phyloP scores from a whole-genome alignment of 2,113 vertebrate genomes.

The Clarias magur region DNA sequence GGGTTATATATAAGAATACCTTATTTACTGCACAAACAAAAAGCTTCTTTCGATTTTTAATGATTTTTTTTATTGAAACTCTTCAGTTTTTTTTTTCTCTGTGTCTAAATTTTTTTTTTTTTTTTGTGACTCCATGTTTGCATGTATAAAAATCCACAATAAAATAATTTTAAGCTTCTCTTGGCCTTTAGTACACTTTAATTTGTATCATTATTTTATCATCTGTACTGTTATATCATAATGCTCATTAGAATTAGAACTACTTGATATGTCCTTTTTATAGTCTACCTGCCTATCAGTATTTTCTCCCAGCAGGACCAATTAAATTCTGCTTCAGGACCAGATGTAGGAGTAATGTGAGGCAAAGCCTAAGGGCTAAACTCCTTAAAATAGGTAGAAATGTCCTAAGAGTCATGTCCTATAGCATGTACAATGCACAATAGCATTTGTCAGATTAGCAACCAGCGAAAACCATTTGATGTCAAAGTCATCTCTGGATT shows the following conservation, averaged over 20 bases:
- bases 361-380: background rate
- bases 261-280: background rate
- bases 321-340: background rate
- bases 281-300: background rate
- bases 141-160: background rate
- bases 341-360: background rate
- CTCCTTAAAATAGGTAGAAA: background rate
- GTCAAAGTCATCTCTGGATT: background rate
- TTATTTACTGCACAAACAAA: conserved; percentile 6
- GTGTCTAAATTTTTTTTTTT: background rate
- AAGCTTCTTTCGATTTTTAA: background rate
- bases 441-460: background rate
- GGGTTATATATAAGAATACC: background rate
- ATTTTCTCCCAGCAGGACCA: background rate
- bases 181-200: background rate
- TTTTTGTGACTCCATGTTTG: background rate
- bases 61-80: too few relatives aligned
- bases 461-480: background rate
- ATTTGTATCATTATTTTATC: background rate
- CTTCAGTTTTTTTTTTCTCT: background rate
- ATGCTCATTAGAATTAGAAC: background rate
- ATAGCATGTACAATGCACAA: background rate
- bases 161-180: background rate
- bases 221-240: background rate
- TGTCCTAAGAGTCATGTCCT: background rate